Conservation (phyloP, 2,113 vertebrate species). For the Pseudolaguvia tuberculata region DNA sequence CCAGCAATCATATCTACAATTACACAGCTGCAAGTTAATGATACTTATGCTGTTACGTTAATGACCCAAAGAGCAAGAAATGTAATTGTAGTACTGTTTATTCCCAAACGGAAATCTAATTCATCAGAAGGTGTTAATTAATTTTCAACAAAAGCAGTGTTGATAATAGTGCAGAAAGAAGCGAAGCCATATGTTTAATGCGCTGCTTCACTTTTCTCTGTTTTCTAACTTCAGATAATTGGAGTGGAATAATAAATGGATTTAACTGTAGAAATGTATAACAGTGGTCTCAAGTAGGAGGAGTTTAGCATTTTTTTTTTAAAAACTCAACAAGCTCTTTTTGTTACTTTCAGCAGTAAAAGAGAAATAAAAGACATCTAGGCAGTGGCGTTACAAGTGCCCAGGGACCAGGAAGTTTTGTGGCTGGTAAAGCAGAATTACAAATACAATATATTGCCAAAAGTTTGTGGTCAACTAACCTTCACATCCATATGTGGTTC, state of each 20-base stretch:
- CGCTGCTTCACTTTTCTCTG: no score
- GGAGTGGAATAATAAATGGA: background rate
- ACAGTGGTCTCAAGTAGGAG: background rate
- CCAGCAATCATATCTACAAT: background rate
- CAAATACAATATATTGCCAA: no score
- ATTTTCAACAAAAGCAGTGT: background rate
- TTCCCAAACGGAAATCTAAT: background rate
- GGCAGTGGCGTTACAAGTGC: no score
- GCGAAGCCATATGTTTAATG: background rate
- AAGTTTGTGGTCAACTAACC: no score
- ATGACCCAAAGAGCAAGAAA: background rate
- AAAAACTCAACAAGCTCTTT: background rate
- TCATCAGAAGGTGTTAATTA: background rate
- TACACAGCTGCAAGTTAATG: constrained; percentile 5
- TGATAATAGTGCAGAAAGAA: background rate
- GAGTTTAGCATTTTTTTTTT: background rate
- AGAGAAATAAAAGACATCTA: background rate
- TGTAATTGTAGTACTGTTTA: background rate
- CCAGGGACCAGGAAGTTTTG: no score
- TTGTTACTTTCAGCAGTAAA: background rate
- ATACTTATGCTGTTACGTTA: background rate
- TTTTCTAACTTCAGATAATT: background rate
- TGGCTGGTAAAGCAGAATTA: no score
- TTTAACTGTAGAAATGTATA: background rate
- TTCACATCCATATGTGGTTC: no score